Evolutionary conservation across 2,113 vertebrate genomes (phyloP).

Genomic region (Albula glossodonta): DNA sequence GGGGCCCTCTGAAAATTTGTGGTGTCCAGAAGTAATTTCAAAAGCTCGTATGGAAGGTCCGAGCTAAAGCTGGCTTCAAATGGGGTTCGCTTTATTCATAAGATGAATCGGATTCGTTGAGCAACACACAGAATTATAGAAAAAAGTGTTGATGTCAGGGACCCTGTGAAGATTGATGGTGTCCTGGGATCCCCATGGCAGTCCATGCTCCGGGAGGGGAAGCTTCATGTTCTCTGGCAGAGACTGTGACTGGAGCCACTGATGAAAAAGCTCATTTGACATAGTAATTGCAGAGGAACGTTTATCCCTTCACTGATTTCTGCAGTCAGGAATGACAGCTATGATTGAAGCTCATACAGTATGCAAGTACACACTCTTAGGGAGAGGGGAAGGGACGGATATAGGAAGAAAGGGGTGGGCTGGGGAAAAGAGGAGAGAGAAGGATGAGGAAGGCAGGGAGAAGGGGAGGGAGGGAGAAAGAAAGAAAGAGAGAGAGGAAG

Average conservation of each 20-base stretch:
- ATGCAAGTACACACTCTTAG: conserved; percentile 31
- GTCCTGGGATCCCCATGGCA: background rate
- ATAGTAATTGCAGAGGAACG: background rate
- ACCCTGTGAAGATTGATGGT: background rate
- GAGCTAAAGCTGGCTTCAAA: background rate
- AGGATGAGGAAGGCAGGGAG: background rate
- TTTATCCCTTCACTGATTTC: background rate
- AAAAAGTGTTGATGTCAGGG: background rate
- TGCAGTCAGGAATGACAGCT: background rate
- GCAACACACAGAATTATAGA: background rate
- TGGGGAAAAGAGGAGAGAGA: conserved; percentile 23
- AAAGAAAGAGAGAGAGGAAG: background rate
- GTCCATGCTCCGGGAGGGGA: background rate
- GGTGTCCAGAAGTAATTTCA: background rate
- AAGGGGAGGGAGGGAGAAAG: background rate
- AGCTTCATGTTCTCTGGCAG: background rate
- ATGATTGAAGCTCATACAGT: conserved; percentile 4
- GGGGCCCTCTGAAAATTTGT: too few relatives aligned
- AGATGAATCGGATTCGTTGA: background rate
- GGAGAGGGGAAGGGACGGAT: conserved; percentile 39
- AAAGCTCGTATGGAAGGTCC: background rate
- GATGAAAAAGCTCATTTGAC: conserved; percentile 1
- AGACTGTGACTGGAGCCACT: background rate
- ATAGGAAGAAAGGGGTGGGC: conserved; percentile 27
- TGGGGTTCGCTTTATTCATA: background rate